Percentiles rank a stretch among this genome's conserved stretches.
Conservation (phyloP, 2,113 vertebrate genomes). For the Deroptyus accipitrinus region DNA sequence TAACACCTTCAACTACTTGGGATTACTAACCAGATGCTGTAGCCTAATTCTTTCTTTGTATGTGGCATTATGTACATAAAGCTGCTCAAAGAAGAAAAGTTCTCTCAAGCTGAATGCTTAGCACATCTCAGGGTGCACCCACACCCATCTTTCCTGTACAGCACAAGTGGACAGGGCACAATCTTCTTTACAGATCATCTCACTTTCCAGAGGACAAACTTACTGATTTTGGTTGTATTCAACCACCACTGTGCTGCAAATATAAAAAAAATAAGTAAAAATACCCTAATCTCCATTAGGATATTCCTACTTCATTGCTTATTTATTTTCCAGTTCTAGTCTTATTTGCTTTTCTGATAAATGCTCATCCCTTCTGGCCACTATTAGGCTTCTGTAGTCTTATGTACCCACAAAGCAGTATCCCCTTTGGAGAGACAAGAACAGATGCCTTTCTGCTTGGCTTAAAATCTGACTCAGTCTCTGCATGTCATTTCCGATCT, state of each 20-base stretch:
- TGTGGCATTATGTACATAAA: not conserved
- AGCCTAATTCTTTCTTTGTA: not conserved
- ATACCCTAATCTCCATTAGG: not conserved
- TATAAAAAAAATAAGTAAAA: not conserved
- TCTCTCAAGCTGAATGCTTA: not conserved
- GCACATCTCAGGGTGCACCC: not conserved
- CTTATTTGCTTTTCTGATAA: not conserved
- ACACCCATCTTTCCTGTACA: not conserved
- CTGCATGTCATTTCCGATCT: not conserved
- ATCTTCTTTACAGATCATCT: not conserved
- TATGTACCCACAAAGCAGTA: not conserved
- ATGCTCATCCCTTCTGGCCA: not conserved
- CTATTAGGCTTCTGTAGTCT: not conserved
- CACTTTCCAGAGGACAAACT: not conserved
- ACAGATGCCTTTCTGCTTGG: not conserved
- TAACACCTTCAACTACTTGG: not conserved
- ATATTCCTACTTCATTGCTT: not conserved
- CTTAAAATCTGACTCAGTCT: not conserved
- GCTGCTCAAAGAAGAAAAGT: not conserved
- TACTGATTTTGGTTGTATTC: not conserved
- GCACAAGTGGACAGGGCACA: not conserved
- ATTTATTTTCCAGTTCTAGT: not conserved
- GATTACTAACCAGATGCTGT: not conserved
- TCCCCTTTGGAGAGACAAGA: rapidly evolving
- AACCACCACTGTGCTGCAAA: not conserved